Percentiles rank a stretch among this genome's conserved stretches.
These are phyloP conservation scores for Schizopygopsis pylzovi DNA, from an alignment of 2,797 vertebrate genomes.

Conservation along the genomic window DNA sequence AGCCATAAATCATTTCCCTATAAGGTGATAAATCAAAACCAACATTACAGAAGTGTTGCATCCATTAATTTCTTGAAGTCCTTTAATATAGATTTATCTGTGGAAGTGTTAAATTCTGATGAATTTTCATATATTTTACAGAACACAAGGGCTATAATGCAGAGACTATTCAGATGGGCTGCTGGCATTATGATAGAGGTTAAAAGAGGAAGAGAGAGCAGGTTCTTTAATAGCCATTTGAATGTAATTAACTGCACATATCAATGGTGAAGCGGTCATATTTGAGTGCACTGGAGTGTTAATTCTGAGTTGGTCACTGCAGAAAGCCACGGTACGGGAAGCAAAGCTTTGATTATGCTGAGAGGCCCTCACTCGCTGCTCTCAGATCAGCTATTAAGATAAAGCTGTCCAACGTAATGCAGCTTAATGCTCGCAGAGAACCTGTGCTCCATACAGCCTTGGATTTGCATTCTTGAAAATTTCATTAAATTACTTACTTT, in stretches of 20 bases:
- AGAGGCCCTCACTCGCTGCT: conserved; percentile 74
- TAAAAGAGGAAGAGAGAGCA: conserved; percentile 62
- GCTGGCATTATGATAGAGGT: conserved; percentile 68
- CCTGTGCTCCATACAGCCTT: conserved; percentile 74
- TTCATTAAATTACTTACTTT: conserved; percentile 84
- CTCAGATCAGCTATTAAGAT: conserved; percentile 86
- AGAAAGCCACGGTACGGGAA: conserved; percentile 79
- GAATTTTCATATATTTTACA: conserved; percentile 29
- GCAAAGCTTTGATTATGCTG: conserved; percentile 82
- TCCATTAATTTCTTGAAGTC: conserved; percentile 6
- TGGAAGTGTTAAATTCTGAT: background rate
- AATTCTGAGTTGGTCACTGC: conserved; percentile 79
- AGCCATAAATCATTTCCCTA: background rate
- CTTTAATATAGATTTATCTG: conserved; percentile 39
- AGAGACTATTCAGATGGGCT: conserved; percentile 59
- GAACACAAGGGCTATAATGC: conserved; percentile 52
- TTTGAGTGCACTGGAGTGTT: conserved; percentile 80
- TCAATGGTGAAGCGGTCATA: conserved; percentile 78
- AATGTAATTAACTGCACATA: conserved; percentile 79
- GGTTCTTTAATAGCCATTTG: conserved; percentile 71
- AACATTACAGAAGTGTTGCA: conserved; percentile 21
- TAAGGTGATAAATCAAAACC: conserved; percentile 16
- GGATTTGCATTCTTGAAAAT: conserved; percentile 83
- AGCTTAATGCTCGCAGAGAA: conserved; percentile 80
- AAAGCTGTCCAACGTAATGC: conserved; percentile 73